Evolutionary conservation across 2,888 invertebrate genomes (phyloP).

Genomic region (Lepidochitona cinerea): DNA sequence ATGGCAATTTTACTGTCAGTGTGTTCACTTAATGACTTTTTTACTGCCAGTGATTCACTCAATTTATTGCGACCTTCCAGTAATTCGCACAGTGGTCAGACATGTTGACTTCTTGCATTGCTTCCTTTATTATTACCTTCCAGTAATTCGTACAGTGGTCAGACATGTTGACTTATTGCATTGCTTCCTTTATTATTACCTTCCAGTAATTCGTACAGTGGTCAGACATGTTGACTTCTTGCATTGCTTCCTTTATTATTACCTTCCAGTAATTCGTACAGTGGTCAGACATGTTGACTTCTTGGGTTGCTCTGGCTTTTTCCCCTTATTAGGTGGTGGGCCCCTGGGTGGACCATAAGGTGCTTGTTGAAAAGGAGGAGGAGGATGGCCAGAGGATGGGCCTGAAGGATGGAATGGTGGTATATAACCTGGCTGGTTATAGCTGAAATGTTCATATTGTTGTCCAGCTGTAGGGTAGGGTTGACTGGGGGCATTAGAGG

Average conservation of each 20-base stretch:
- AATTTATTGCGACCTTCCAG: no score
- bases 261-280: not conserved
- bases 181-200: not conserved
- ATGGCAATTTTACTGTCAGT: no score
- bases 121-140: no score
- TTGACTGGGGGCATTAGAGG: constrained; percentile 18
- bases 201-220: not conserved
- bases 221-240: not conserved
- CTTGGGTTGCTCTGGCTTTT: not conserved
- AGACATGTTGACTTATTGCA: no score
- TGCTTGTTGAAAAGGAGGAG: not conserved
- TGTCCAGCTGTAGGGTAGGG: constrained; percentile 24
- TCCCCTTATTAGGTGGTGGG: not conserved
- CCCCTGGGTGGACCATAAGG: not conserved
- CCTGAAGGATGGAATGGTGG: not conserved
- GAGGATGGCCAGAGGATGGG: not conserved
- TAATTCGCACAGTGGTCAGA: no score
- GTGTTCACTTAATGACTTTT: no score
- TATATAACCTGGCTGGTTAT: not conserved
- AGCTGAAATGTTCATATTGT: not conserved
- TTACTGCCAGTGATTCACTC: no score
- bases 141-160: no score
- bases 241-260: no score
- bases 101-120: no score
- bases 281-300: not conserved